These are phyloP conservation scores for Drosophila monieri DNA, from an alignment of 2,888 invertebrate species.

Conservation along the genomic window DNA sequence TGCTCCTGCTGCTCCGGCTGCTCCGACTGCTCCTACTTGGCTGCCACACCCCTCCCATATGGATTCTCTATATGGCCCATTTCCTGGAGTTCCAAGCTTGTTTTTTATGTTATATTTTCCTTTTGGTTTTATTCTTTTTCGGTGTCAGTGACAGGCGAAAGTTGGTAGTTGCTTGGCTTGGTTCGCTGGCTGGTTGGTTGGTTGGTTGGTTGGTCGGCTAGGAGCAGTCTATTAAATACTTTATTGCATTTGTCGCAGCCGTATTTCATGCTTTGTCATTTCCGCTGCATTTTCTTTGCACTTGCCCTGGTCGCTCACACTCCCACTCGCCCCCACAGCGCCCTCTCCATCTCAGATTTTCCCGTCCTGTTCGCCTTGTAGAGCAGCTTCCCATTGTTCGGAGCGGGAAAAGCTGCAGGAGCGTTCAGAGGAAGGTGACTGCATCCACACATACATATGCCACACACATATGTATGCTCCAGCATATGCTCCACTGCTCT, in stretches of 20 bases:
- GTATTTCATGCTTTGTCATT: conserved; percentile 79
- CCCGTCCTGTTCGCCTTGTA: conserved; percentile 12
- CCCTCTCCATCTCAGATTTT: conserved; percentile 7
- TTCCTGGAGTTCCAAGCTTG: conserved; percentile 33
- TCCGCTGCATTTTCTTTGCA: conserved; percentile 74
- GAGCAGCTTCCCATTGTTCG: conserved; percentile 40
- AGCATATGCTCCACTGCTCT: conserved; percentile 16
- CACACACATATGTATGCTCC: conserved; percentile 67
- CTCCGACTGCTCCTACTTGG: conserved; percentile 4
- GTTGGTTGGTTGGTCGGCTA: conserved; percentile 47
- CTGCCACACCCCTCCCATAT: conserved; percentile 60
- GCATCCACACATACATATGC: conserved; percentile 6
- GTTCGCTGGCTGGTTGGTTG: conserved; percentile 17
- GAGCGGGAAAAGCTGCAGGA: conserved; percentile 21
- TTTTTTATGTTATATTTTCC: conserved; percentile 20
- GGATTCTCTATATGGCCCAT: conserved; percentile 35
- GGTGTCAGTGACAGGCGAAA: conserved; percentile 72
- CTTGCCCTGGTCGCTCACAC: conserved; percentile 48
- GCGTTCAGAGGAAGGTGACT: conserved; percentile 19
- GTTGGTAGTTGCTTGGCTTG: conserved; percentile 37
- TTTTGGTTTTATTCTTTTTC: conserved; percentile 29
- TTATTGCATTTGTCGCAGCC: conserved; percentile 82
- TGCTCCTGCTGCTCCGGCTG: conserved; percentile 22
- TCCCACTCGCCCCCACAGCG: neutral
- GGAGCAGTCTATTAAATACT: conserved; percentile 82